Conservation (phyloP, 2,888 invertebrate genomes). For the Andrena bucephala region DNA sequence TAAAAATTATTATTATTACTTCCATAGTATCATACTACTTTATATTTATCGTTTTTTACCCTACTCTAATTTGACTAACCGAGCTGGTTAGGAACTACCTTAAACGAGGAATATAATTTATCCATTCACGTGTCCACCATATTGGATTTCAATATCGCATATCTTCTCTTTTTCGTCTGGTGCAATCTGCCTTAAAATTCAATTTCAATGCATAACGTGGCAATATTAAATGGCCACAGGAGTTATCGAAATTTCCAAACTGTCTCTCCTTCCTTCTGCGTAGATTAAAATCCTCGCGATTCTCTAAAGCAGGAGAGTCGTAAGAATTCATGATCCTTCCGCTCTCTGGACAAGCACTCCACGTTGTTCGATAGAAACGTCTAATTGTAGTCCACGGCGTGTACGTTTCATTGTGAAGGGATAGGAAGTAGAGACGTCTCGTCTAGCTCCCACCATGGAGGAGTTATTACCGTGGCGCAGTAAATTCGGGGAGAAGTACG, state of each 20-base stretch:
- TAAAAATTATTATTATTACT: too few species aligned
- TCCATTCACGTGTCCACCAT: too few species aligned
- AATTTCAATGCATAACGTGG: not conserved
- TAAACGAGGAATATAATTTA: too few species aligned
- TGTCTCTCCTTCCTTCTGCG: not conserved
- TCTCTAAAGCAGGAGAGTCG: not conserved
- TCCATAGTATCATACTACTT: too few species aligned
- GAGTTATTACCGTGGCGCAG: conserved; percentile 44
- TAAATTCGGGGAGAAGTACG: conserved; percentile 40
- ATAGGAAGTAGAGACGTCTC: conserved; percentile 6
- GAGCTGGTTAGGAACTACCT: too few species aligned
- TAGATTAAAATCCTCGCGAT: too few species aligned
- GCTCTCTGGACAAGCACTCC: too few species aligned
- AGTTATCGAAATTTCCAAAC: not conserved
- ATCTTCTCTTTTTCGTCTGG: too few species aligned
- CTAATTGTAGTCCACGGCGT: not conserved
- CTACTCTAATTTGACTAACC: too few species aligned
- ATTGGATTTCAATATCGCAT: too few species aligned
- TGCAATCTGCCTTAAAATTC: too few species aligned
- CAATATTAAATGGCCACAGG: conserved; percentile 5
- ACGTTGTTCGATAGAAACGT: not conserved
- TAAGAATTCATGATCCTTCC: not conserved
- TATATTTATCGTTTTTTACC: too few species aligned
- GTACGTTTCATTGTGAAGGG: conserved; percentile 13
- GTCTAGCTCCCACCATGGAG: not conserved